Percentiles rank a stretch among this genome's conserved stretches.
Evolutionary conservation across 2,797 vertebrate species (phyloP).

Genomic region (Carduelis carduelis): DNA sequence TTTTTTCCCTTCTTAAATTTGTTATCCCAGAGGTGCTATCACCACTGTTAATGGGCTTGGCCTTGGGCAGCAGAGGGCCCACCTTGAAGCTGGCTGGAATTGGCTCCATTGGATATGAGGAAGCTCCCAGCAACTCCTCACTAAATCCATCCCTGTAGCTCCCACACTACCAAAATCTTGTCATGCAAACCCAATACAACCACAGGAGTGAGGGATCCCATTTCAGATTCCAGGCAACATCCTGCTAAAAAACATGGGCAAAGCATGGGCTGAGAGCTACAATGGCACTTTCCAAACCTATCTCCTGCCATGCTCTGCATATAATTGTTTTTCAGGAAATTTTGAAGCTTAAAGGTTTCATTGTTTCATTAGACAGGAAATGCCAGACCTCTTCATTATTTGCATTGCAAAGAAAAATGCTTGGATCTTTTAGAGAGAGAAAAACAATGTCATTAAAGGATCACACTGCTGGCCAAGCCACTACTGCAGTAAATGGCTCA

Average conservation of each 20-base stretch:
- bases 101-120: neutral
- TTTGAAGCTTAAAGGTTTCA: neutral
- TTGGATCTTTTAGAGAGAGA: slow-evolving; percentile 6
- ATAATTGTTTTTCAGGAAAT: neutral
- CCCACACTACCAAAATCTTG: neutral
- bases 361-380: slow-evolving; percentile 13
- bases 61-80: neutral
- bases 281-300: neutral
- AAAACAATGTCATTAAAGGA: slow-evolving; percentile 49
- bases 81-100: neutral
- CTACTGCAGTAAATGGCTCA: neutral
- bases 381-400: neutral
- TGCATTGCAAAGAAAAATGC: slow-evolving; percentile 4
- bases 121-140: neutral
- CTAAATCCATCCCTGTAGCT: neutral
- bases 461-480: neutral
- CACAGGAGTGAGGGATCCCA: neutral
- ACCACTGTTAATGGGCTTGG: neutral
- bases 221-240: neutral
- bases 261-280: neutral
- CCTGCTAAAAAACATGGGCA: neutral
- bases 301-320: neutral
- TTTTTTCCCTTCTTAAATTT: neutral
- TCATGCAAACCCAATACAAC: neutral
- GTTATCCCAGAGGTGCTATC: neutral